Evolutionary conservation across 2,888 invertebrate species (phyloP).

Genomic region (Caenorhabditis afra): DNA sequence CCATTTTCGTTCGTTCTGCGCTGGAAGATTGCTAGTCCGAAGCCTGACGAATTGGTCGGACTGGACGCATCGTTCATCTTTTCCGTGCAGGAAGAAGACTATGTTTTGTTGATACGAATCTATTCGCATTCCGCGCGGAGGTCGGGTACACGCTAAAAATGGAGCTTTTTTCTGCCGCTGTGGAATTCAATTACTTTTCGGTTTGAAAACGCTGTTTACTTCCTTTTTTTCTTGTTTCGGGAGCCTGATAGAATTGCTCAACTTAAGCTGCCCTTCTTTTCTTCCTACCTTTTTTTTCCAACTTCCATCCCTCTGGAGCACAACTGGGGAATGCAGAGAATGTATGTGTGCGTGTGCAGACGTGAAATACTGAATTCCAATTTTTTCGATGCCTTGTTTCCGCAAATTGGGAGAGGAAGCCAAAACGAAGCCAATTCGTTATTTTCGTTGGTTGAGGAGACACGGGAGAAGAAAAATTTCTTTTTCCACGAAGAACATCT

Average conservation of each 20-base stretch:
- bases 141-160: slow-evolving; percentile 21
- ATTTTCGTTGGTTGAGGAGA: slow-evolving; percentile 11
- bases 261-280: slow-evolving; percentile 25
- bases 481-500: slow-evolving; percentile 26
- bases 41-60: slow-evolving; percentile 36
- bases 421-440: slow-evolving; percentile 19
- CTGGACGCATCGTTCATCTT: slow-evolving; percentile 10
- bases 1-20: slow-evolving; percentile 4
- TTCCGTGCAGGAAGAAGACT: slow-evolving; percentile 9
- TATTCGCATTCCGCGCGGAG: slow-evolving; percentile 9
- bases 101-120: slow-evolving; percentile 27
- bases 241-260: slow-evolving; percentile 20
- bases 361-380: slow-evolving; percentile 2
- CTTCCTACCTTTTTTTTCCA: slow-evolving; percentile 18
- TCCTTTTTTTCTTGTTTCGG: slow-evolving; percentile 46
- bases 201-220: slow-evolving; percentile 53
- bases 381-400: slow-evolving; percentile 1
- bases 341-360: slow-evolving; percentile 11
- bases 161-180: slow-evolving; percentile 34
- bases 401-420: slow-evolving; percentile 24
- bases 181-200: slow-evolving; percentile 47
- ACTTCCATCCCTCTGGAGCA: slow-evolving; percentile 1
- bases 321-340: slow-evolving; percentile 5
- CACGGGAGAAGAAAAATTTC: slow-evolving; percentile 5
- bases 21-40: slow-evolving; percentile 13